phyloP scores from a whole-genome alignment of 2,888 invertebrate species.

The Phlogophora meticulosa region DNA sequence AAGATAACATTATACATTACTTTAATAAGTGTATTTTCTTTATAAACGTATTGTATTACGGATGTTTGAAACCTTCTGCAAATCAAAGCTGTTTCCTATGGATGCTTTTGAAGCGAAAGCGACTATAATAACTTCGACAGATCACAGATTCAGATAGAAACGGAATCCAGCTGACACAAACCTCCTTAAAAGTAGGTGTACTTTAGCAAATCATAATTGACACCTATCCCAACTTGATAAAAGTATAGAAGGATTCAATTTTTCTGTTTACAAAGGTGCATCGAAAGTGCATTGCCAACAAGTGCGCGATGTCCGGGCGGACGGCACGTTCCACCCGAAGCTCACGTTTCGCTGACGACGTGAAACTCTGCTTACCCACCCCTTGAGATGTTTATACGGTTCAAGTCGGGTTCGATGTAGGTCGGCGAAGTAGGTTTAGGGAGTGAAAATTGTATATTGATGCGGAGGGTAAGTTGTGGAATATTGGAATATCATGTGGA shows the following conservation, averaged over 20 bases:
- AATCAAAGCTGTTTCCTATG: no score
- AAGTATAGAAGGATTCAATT: slow-evolving; percentile 50
- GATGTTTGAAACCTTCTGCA: no score
- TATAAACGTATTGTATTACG: no score
- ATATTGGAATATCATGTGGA: no score
- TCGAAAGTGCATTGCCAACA: slow-evolving; percentile 63
- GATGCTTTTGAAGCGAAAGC: no score
- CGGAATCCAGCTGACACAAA: not conserved
- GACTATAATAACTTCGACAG: no score
- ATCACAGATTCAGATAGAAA: no score
- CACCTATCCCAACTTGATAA: slow-evolving; percentile 40
- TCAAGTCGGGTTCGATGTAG: slow-evolving; percentile 50
- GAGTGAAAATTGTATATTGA: slow-evolving; percentile 19
- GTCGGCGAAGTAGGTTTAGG: slow-evolving; percentile 38
- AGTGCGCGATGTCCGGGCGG: slow-evolving; percentile 57
- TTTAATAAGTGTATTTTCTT: no score
- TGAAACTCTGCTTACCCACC: slow-evolving; percentile 55
- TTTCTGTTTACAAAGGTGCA: slow-evolving; percentile 63
- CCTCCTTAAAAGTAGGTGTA: slow-evolving; percentile 1
- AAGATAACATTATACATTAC: no score
- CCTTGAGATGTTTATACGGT: slow-evolving; percentile 63
- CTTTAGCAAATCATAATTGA: slow-evolving; percentile 45
- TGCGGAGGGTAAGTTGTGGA: not conserved
- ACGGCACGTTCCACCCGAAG: slow-evolving; percentile 63
- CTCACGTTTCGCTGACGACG: slow-evolving; percentile 68